A percentile compares a stretch with the other conserved stretches of the same genome.
phyloP scores from a whole-genome alignment of 2,113 vertebrate species.

The Oryzias javanicus region DNA sequence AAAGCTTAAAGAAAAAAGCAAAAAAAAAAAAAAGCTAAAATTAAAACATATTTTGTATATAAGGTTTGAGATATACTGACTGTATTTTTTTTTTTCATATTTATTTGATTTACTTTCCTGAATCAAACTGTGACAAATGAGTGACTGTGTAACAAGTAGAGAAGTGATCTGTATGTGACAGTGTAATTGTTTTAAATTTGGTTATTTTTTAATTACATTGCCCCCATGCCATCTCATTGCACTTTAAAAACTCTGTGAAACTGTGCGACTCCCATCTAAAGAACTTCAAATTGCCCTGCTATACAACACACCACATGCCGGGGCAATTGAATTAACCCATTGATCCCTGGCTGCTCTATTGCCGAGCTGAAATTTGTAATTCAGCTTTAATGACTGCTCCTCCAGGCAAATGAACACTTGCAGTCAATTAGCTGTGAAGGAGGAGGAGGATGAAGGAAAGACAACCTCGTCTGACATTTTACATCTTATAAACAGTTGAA shows the following conservation, averaged over 20 bases:
- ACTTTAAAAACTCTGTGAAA: constrained; percentile 63
- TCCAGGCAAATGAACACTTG: constrained; percentile 73
- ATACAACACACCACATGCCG: constrained; percentile 62
- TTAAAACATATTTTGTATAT: too few relatives aligned
- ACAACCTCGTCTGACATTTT: constrained; percentile 33
- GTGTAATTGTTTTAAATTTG: constrained; percentile 51
- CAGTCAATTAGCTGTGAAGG: constrained; percentile 68
- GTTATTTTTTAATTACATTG: constrained; percentile 24
- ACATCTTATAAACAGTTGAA: constrained; percentile 16
- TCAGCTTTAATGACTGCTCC: constrained; percentile 68
- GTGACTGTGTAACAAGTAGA: not conserved
- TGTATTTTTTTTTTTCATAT: too few relatives aligned
- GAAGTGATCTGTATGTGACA: constrained; percentile 18
- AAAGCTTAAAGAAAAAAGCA: too few relatives aligned
- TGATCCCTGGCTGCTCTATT: constrained; percentile 64
- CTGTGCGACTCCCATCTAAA: constrained; percentile 47
- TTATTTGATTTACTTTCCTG: not conserved
- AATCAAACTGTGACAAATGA: not conserved
- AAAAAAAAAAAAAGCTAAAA: too few relatives aligned
- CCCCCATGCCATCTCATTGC: constrained; percentile 40
- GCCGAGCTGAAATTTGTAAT: constrained; percentile 66
- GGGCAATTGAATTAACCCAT: constrained; percentile 74
- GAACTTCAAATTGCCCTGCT: constrained; percentile 48
- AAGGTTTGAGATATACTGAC: too few relatives aligned
- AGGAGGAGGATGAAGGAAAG: constrained; percentile 44